Conservation (phyloP, 2,888 invertebrate genomes). For the Oeneis ivallda region DNA sequence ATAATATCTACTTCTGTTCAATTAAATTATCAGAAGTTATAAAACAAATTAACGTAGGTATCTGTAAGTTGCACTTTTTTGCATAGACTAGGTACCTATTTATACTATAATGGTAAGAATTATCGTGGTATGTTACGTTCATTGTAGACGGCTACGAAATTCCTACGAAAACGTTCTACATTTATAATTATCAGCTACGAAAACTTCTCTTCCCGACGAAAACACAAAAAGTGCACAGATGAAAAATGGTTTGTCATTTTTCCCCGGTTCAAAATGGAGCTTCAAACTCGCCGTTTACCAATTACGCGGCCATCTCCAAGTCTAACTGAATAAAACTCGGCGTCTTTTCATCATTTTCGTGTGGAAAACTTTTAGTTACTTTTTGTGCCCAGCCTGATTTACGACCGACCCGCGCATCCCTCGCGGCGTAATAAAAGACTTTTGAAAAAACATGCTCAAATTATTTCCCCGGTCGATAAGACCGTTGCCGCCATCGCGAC, state of each 20-base stretch:
- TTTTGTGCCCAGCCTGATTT: constrained; percentile 75
- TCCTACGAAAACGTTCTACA: neutral
- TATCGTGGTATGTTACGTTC: too few species aligned
- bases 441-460: constrained; percentile 61
- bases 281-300: constrained; percentile 51
- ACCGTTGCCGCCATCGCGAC: constrained; percentile 10
- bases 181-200: neutral
- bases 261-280: constrained; percentile 37
- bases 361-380: constrained; percentile 74
- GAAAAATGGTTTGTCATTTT: constrained; percentile 30
- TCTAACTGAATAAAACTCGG: constrained; percentile 74
- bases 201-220: constrained; percentile 4
- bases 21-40: too few species aligned
- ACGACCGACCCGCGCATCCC: constrained; percentile 53
- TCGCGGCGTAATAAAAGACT: constrained; percentile 68
- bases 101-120: too few species aligned
- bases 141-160: too few species aligned
- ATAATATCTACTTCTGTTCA: too few species aligned
- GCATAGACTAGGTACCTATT: too few species aligned
- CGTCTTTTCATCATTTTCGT: constrained; percentile 73
- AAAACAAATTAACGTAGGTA: too few species aligned
- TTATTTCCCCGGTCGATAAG: constrained; percentile 43
- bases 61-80: too few species aligned
- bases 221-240: constrained; percentile 19
- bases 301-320: constrained; percentile 70